Evolutionary conservation across 2,797 vertebrate genomes (phyloP).

Genomic region (Phylloscopus collybita): DNA sequence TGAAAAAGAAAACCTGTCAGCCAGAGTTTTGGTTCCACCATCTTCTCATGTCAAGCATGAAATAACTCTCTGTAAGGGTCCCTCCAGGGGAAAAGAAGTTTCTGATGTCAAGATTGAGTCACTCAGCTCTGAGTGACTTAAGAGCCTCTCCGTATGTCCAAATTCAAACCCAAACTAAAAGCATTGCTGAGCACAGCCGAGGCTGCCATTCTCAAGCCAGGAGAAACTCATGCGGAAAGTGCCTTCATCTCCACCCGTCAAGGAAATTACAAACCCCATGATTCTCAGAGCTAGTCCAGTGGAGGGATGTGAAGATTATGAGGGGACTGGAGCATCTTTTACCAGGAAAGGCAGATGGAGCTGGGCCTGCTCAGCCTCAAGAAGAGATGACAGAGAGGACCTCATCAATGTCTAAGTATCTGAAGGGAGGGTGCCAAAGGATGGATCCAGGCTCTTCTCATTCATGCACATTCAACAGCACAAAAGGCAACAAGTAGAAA

Average conservation of each 20-base stretch:
- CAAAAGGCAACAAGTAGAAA: background rate
- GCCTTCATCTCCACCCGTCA: background rate
- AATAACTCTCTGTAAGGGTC: background rate
- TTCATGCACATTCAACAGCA: background rate
- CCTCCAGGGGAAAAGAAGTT: background rate
- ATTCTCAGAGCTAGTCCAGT: background rate
- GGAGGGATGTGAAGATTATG: background rate
- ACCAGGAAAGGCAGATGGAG: background rate
- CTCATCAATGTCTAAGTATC: background rate
- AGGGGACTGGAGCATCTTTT: background rate
- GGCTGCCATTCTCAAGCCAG: background rate
- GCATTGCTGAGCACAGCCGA: background rate
- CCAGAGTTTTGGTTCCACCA: constrained; percentile 12
- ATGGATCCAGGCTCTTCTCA: background rate
- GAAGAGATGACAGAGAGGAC: background rate
- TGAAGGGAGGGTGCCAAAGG: background rate
- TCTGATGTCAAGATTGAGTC: constrained; percentile 11
- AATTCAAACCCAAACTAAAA: background rate
- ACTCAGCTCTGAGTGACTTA: background rate
- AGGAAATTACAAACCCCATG: background rate
- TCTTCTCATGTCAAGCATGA: constrained; percentile 22
- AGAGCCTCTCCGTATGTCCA: background rate
- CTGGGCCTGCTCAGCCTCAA: background rate
- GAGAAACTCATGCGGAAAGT: background rate
- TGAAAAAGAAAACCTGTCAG: constrained; percentile 21